Conservation (phyloP, 1,140 invertebrate species). For the Procambarus clarkii region DNA sequence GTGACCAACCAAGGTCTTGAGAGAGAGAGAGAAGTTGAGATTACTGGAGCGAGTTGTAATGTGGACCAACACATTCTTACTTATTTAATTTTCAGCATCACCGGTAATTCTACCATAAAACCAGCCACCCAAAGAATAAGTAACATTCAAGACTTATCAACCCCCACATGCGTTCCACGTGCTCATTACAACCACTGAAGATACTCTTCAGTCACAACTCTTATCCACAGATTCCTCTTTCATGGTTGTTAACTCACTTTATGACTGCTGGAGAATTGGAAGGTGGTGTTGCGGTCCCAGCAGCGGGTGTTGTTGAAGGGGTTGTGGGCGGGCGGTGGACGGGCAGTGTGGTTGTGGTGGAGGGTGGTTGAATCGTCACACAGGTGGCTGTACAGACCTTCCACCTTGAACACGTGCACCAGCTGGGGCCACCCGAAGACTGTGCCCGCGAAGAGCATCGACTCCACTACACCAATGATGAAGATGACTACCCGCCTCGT, state of each 20-base stretch:
- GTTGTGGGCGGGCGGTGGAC: not conserved
- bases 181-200: too few species aligned
- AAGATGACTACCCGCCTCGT: conserved; percentile 52
- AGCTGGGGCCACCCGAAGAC: conserved; percentile 71
- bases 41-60: too few species aligned
- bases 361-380: conserved; percentile 12
- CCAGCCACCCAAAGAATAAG: too few species aligned
- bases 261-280: conserved; percentile 37
- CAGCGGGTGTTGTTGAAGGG: conserved; percentile 39
- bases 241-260: not conserved
- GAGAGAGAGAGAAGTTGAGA: too few species aligned
- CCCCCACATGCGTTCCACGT: too few species aligned
- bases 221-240: too few species aligned
- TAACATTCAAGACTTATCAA: too few species aligned
- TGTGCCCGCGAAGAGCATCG: conserved; percentile 66
- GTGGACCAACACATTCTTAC: too few species aligned
- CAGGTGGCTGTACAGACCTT: conserved; percentile 61
- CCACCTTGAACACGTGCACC: conserved; percentile 68
- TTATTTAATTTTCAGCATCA: too few species aligned
- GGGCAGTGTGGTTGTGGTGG: not conserved
- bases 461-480: conserved; percentile 58
- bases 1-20: too few species aligned
- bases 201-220: too few species aligned
- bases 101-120: too few species aligned
- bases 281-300: conserved; percentile 28